phyloP scores from a whole-genome alignment of 2,113 vertebrate species.

The Junco hyemalis region DNA sequence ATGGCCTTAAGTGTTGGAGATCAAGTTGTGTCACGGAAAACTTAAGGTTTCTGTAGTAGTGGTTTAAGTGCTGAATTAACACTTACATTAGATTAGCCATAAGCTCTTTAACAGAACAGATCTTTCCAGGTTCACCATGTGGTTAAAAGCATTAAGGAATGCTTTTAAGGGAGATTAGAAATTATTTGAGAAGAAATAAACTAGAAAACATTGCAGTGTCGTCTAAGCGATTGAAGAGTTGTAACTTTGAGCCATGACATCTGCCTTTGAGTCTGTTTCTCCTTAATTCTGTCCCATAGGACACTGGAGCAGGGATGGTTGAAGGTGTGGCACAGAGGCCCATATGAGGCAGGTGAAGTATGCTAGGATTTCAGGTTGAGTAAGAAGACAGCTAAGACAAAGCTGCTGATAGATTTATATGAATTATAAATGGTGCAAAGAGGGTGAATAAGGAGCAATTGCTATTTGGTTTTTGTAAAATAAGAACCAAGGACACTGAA shows the following conservation, averaged over 20 bases:
- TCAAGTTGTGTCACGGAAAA: conserved; percentile 52
- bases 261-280: neutral
- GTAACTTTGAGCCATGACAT: neutral
- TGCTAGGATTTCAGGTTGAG: neutral
- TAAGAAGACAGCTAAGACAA: neutral
- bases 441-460: neutral
- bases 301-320: neutral
- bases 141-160: neutral
- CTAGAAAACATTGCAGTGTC: neutral
- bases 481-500: neutral
- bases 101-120: conserved; percentile 25
- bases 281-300: neutral
- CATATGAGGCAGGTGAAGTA: neutral
- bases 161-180: neutral
- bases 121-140: neutral
- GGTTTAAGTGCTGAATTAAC: conserved; percentile 24
- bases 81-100: conserved; percentile 20
- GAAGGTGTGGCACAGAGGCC: neutral
- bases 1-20: neutral
- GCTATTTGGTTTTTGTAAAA: neutral
- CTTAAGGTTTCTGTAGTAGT: neutral
- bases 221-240: neutral
- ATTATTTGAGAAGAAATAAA: neutral
- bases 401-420: neutral
- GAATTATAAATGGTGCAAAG: neutral